phyloP scores from a whole-genome alignment of 2,888 invertebrate species.

The Caenorhabditis macrosperma region DNA sequence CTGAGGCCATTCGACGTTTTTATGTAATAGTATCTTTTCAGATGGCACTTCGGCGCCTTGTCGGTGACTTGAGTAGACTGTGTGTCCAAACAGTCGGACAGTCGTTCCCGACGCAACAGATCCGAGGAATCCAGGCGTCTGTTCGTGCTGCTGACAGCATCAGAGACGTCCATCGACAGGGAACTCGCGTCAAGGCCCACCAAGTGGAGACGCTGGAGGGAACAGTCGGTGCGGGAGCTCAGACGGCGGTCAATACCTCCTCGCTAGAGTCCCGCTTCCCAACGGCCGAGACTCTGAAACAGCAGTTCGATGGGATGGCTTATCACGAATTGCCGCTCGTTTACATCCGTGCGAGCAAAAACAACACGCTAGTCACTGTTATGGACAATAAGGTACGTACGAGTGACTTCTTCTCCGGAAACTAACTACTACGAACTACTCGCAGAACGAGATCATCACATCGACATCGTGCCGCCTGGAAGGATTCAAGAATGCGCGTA shows the following conservation, averaged over 20 bases:
- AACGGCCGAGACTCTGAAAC: constrained; percentile 73
- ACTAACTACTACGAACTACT: neutral
- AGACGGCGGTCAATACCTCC: constrained; percentile 69
- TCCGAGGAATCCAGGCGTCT: constrained; percentile 22
- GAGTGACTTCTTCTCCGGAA: neutral
- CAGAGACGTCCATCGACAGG: constrained; percentile 72
- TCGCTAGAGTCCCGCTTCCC: constrained; percentile 74
- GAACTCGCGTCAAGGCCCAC: constrained; percentile 48
- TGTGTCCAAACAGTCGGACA: constrained; percentile 42
- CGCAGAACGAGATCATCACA: constrained; percentile 70
- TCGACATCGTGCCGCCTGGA: constrained; percentile 85
- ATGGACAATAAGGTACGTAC: constrained; percentile 84
- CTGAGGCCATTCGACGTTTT: neutral
- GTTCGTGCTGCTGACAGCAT: constrained; percentile 62
- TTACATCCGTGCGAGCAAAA: constrained; percentile 88
- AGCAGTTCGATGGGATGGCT: constrained; percentile 73
- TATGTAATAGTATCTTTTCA: neutral
- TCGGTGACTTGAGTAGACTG: constrained; percentile 44
- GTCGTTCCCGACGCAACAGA: constrained; percentile 16
- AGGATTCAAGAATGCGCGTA: constrained; percentile 94
- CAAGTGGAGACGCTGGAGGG: constrained; percentile 69
- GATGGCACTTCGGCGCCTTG: constrained; percentile 44
- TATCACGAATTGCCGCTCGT: constrained; percentile 87
- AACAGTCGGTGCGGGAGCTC: constrained; percentile 68
- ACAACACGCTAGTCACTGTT: constrained; percentile 90